Base-by-base conservation (phyloP, 2,113 vertebrate genomes). In the Pagrus major region DNA sequence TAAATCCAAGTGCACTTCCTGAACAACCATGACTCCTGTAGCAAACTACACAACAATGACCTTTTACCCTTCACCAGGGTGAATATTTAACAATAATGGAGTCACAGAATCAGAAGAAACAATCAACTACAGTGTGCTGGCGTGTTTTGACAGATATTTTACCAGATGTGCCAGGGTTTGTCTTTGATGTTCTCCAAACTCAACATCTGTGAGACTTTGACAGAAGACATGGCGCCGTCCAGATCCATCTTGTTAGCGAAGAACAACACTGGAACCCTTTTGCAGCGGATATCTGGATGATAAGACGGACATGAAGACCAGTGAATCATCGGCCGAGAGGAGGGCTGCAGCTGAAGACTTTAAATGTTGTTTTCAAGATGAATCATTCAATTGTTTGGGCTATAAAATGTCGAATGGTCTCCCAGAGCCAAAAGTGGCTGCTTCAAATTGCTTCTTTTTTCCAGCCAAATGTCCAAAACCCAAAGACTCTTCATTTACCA, bases 81-180 rank as follows among this genome's bases (percentile, higher is more conserved):
- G 14, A 46, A 55, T 49, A 39, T 60, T 49, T 27, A 25, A 41
- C n/a, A 18, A 15, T 54, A 20, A 37, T 4, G 37, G n/a, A n/a
- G n/a, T n/a, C n/a, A n/a, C n/a, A n/a, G n/a, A n/a, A n/a, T n/a
- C n/a, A n/a, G n/a, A n/a, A n/a, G n/a, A n/a, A n/a, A n/a, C n/a
- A n/a, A n/a, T n/a, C n/a, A n/a, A n/a, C n/a, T n/a, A 37, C 8
- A 5, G 9, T 52, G 31, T 31, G 39, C 3, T 9, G 39, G 8
- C 3, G 9, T 9, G 42, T 11, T 8, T 33, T 31, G 23, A 55
- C 33, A 58, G 29, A 74, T 59, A 29, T 27, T 85, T 95, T 97
- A 99, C 98, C 97, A 98, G 95, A 99, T 99, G 88, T 99, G 96
- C 98, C 98, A 99, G 23, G 98, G 98, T 77, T 99, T 99, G 94